These are phyloP conservation scores for Metaphire vulgaris DNA, from an alignment of 1,140 invertebrate species.

Conservation along the genomic window DNA sequence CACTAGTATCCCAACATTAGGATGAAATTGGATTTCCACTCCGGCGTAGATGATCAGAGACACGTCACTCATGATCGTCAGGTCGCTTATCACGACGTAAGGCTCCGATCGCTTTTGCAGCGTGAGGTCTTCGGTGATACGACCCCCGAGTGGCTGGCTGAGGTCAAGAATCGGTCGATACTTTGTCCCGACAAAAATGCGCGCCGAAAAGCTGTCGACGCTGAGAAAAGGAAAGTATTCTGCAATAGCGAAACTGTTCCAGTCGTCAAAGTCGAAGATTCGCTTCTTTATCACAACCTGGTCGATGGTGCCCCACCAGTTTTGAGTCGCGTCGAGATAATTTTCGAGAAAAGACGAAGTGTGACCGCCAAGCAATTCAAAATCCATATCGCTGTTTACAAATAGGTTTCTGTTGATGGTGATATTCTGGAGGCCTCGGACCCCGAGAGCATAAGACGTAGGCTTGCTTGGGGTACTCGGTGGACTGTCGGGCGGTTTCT, in stretches of 20 bases:
- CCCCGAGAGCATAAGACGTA: constrained; percentile 76
- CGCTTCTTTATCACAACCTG: constrained; percentile 66
- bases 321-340: constrained; percentile 76
- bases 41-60: constrained; percentile 81
- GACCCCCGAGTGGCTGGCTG: constrained; percentile 66
- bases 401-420: constrained; percentile 84
- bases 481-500: constrained; percentile 1
- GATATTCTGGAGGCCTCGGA: constrained; percentile 91
- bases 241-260: constrained; percentile 95
- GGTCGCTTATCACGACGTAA: constrained; percentile 76
- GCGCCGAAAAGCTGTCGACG: constrained; percentile 39
- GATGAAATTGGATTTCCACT: constrained; percentile 85
- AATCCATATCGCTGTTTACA: constrained; percentile 70
- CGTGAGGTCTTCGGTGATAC: constrained; percentile 67
- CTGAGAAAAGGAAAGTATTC: constrained; percentile 76
- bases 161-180: constrained; percentile 30
- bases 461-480: constrained; percentile 37
- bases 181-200: constrained; percentile 57
- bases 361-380: constrained; percentile 81
- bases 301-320: constrained; percentile 85
- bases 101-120: constrained; percentile 64
- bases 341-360: constrained; percentile 68
- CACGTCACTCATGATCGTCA: constrained; percentile 88
- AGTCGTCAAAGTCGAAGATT: constrained; percentile 99
- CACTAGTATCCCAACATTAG: constrained; percentile 93